Conservation (phyloP, 2,113 vertebrate genomes). For the Gnathonemus longibarbis region DNA sequence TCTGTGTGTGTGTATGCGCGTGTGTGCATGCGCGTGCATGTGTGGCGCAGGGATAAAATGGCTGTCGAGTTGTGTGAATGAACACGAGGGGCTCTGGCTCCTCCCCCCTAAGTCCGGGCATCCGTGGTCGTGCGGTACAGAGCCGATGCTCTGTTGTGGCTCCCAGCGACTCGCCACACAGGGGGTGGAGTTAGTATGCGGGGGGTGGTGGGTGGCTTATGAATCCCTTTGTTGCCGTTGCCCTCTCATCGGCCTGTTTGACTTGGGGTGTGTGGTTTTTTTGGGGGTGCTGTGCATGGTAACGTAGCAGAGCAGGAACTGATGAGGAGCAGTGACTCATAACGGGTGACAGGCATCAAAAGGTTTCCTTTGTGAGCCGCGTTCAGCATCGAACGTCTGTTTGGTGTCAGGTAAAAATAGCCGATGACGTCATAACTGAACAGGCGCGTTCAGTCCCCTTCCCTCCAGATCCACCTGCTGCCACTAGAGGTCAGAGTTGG, state of each 20-base stretch:
- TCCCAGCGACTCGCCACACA: background rate
- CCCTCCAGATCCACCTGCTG: background rate
- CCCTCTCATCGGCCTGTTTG: background rate
- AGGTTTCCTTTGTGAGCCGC: background rate
- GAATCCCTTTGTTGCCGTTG: background rate
- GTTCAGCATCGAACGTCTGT: background rate
- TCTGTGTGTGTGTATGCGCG: background rate
- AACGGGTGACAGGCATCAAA: background rate
- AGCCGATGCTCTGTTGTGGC: background rate
- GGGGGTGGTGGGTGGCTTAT: background rate
- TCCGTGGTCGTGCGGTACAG: background rate
- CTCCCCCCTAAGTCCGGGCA: background rate
- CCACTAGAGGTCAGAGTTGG: constrained; percentile 20
- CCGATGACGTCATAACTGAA: constrained; percentile 5
- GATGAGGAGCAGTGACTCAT: background rate
- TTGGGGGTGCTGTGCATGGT: background rate
- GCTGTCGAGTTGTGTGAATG: constrained; percentile 10
- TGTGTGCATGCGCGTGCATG: background rate
- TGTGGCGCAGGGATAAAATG: constrained; percentile 3
- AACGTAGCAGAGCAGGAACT: background rate
- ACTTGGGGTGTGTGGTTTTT: background rate
- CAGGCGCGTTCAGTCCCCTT: background rate
- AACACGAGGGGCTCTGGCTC: background rate
- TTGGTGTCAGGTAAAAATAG: constrained; percentile 7
- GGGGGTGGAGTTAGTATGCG: constrained; percentile 1